Evolutionary conservation across 2,888 invertebrate genomes (phyloP), one percentile per base, ranked within the genome.

Genomic region (Nipponacmea schrenckii): DNA sequence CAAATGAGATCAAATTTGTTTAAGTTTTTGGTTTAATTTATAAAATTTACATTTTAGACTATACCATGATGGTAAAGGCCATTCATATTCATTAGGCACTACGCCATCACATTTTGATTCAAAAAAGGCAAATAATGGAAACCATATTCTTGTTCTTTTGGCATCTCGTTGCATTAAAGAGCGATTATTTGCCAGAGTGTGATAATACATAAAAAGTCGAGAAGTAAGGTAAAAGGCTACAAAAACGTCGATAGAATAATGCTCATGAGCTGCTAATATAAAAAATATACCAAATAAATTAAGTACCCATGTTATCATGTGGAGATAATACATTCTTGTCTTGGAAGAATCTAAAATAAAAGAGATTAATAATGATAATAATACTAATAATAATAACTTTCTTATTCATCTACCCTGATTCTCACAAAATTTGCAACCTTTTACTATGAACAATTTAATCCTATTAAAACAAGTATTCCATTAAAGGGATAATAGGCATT

Each of bases 241-340:
- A 90, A 99, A 99, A 70, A 99, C 98, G 90, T 99, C 99, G 80
- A 99, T 99, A 74, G 97, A 98, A 90, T 99, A 99, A 91, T 99
- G 99, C 90, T 99, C 99, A 89, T 99, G 99, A 39, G 97, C 98
- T 46, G 98, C 98, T 81, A 99, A 91, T 85, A 99, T 98, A 91
- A 99, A 98, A 91, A 99, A 99, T 84, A 99, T 96, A 64, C 98
- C 99, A 90, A 99, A 99, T 93, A 98, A 95, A 89, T 99, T 99
- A 91, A 98, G 93, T 87, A 98, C 94, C 99, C 99, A 99, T 46
- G 97, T 95, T 81, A 96, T 92, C 63, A 97, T 98, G 90, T 99
- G 98, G 67, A 98, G 92, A 87, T 95, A 94, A 90, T 97, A 96
- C 83, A 97, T 91, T 85, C 93, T 92, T 77, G 93, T 92, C 77